These are phyloP conservation scores for Melipona bicolor DNA, from an alignment of 2,888 invertebrate genomes.

Conservation along the genomic window DNA sequence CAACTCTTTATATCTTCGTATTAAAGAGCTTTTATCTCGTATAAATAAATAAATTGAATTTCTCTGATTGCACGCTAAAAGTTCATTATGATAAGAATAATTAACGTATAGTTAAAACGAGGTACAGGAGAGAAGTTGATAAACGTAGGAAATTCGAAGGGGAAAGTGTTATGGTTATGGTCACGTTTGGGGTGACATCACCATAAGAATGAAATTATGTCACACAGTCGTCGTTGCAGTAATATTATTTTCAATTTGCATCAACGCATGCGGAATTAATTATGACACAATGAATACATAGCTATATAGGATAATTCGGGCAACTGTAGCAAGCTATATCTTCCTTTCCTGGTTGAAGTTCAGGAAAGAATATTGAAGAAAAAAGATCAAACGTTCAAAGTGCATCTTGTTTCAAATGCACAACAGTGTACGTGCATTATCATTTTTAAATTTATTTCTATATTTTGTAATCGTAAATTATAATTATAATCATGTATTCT, in stretches of 20 bases:
- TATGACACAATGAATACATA: background rate
- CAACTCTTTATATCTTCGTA: no score
- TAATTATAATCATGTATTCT: no score
- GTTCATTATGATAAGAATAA: background rate
- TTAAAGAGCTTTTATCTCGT: no score
- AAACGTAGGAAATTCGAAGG: conserved; percentile 24
- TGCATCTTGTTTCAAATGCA: no score
- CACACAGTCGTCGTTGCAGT: conserved; percentile 27
- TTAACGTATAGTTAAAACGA: background rate
- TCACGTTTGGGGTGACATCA: conserved; percentile 62
- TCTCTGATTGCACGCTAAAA: background rate
- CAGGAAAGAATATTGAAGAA: no score
- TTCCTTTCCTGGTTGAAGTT: no score
- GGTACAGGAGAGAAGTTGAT: background rate
- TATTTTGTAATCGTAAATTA: no score
- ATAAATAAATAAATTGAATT: background rate
- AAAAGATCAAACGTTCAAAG: no score
- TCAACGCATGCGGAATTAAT: conserved; percentile 44
- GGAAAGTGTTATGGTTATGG: conserved; percentile 49
- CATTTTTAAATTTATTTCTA: no score
- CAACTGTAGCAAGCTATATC: no score
- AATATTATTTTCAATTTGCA: conserved; percentile 39
- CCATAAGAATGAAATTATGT: conserved; percentile 57
- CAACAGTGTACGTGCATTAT: no score
- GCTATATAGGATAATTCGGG: background rate